phyloP scores from a whole-genome alignment of 2,888 invertebrate species.

The Cephus pygmeus region DNA sequence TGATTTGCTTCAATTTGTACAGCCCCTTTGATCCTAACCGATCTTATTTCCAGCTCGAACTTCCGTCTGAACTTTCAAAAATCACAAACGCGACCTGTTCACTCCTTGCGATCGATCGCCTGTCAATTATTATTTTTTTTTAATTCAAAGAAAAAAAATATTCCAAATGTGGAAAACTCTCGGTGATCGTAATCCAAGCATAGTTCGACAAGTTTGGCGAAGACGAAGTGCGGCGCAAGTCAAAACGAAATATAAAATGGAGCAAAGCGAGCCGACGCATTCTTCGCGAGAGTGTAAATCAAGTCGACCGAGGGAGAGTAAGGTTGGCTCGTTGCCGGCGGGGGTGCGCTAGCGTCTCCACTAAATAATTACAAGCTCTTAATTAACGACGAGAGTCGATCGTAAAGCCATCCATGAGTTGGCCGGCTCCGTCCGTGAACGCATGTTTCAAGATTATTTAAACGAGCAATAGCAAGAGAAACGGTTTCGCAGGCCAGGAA shows the following conservation, averaged over 20 bases:
- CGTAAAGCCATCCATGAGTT: conserved; percentile 62
- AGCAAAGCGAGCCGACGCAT: conserved; percentile 32
- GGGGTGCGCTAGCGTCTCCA: conserved; percentile 64
- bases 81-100: neutral
- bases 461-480: conserved; percentile 52
- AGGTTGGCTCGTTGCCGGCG: conserved; percentile 56
- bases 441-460: conserved; percentile 63
- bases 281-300: conserved; percentile 55
- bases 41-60: conserved; percentile 45
- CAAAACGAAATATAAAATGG: conserved; percentile 23
- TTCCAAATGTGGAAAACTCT: neutral
- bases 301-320: conserved; percentile 41
- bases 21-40: conserved; percentile 59
- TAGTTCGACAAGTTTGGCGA: neutral
- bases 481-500: neutral
- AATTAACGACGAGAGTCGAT: conserved; percentile 64
- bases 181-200: neutral
- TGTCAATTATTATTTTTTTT: neutral
- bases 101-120: neutral
- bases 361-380: conserved; percentile 65
- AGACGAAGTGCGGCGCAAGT: conserved; percentile 24
- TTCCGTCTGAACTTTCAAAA: neutral
- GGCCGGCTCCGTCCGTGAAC: conserved; percentile 51
- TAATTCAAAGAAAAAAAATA: neutral
- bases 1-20: conserved; percentile 63